These are phyloP conservation scores for Monomorium pharaonis DNA, from an alignment of 1,140 invertebrate genomes.

Conservation along the genomic window DNA sequence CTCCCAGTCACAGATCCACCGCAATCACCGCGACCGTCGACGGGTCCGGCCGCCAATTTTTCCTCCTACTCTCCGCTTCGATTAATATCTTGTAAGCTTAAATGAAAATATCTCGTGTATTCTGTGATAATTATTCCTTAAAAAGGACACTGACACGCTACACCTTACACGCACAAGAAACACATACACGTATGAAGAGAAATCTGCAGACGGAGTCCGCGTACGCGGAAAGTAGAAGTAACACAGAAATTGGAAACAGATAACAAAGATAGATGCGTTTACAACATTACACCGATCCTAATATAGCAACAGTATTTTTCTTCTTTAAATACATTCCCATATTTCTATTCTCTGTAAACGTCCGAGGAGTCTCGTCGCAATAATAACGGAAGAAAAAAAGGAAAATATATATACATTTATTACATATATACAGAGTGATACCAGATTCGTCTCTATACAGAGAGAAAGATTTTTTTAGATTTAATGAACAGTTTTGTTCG, in stretches of 20 bases:
- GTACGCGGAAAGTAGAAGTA: background rate
- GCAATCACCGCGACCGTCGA: slow-evolving; percentile 41
- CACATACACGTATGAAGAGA: background rate
- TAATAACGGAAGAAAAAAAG: slow-evolving; percentile 38
- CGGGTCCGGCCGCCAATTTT: slow-evolving; percentile 74
- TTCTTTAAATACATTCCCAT: slow-evolving; percentile 78
- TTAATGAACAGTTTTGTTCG: too few relatives aligned
- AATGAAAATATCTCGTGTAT: slow-evolving; percentile 83
- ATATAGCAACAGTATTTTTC: slow-evolving; percentile 78
- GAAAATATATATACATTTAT: background rate
- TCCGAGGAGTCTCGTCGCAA: slow-evolving; percentile 72
- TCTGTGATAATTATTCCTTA: slow-evolving; percentile 84
- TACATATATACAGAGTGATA: slow-evolving; percentile 21
- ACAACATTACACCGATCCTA: slow-evolving; percentile 68
- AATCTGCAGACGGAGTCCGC: background rate
- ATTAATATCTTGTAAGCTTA: slow-evolving; percentile 83
- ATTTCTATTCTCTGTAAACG: slow-evolving; percentile 80
- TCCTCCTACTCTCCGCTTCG: slow-evolving; percentile 81
- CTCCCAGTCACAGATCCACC: background rate
- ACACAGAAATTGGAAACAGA: background rate
- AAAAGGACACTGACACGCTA: slow-evolving; percentile 64
- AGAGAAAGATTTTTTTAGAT: too few relatives aligned
- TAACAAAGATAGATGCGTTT: slow-evolving; percentile 27
- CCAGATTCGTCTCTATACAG: slow-evolving; percentile 32
- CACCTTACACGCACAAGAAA: slow-evolving; percentile 49